Conservation (phyloP, 2,797 vertebrate genomes). For the Melanogrammus aeglefinus region DNA sequence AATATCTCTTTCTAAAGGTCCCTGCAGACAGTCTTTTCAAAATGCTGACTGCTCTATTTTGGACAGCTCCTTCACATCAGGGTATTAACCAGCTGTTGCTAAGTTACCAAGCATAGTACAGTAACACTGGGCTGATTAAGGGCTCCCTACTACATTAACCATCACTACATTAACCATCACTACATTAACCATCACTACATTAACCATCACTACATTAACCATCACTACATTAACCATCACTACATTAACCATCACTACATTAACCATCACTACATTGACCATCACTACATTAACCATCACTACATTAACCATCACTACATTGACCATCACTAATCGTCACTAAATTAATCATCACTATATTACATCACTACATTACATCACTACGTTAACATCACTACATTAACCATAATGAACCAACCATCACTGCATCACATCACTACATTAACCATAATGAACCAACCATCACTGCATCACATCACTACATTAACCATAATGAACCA, state of each 20-base stretch:
- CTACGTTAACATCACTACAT: too few species aligned
- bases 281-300: background rate
- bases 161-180: too few species aligned
- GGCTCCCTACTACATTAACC: background rate
- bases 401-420: background rate
- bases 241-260: too few species aligned
- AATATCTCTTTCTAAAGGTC: constrained; percentile 20
- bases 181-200: too few species aligned
- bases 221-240: too few species aligned
- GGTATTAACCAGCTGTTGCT: constrained; percentile 68
- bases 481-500: background rate
- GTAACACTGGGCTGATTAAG: background rate
- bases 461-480: background rate
- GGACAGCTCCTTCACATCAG: constrained; percentile 49
- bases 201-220: too few species aligned
- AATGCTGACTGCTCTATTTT: constrained; percentile 61
- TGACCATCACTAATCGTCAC: background rate
- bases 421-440: background rate
- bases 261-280: too few species aligned
- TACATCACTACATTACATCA: too few species aligned
- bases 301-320: background rate
- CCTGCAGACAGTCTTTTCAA: constrained; percentile 43
- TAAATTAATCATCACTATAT: too few species aligned
- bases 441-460: background rate
- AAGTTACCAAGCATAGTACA: constrained; percentile 47